Evolutionary conservation across 2,113 vertebrate species (phyloP), one percentile per base, ranked within the genome.

Genomic region (Nannospalax galili): DNA sequence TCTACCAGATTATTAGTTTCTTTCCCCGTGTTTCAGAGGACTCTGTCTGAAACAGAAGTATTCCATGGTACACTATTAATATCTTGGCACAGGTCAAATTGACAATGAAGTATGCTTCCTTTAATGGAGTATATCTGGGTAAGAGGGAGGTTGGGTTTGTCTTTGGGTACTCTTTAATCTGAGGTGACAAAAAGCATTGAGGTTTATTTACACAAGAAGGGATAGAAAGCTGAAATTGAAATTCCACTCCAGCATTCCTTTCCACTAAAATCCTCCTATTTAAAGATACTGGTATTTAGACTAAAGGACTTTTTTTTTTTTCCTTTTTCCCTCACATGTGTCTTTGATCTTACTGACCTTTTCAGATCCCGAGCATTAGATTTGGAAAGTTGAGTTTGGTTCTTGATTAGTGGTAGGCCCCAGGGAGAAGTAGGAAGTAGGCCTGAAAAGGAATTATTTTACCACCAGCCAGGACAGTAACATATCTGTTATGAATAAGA

Each of bases 291-390:
- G 28, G 20, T 92, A 40, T 88, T 94, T 32, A 88, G 77, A 88
- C 22, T 40, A 77, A 60, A 87, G 77, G 80, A 22, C 10, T 5
- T 92, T 94, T 97, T 19, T 86, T 92, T 60, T 37, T 91, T 26
- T 26, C 26, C 32, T 6, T 37, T 92, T n/a, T n/a, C n/a, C n/a
- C n/a, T n/a, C n/a, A 30, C 20, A 85, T 26, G 73, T n/a, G 86
- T 81, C 24, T 37, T 97, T 73, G 85, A 95, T 95, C 80, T 96
- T 96, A 96, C 96, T 98, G 94, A 97, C 95, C 45, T 84, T 65
- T 96, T 93, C 95, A 97, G 97, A 94, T 94, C 88, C 95, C 93
- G 89, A 96, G 74, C 32, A 77, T 95, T 97, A 97, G 95, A 84
- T 60, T 78, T 89, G 86, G 92, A 64, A 91, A 93, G 88, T 97